phyloP scores from a whole-genome alignment of 2,888 invertebrate species.

The Drosophila ezoana region DNA sequence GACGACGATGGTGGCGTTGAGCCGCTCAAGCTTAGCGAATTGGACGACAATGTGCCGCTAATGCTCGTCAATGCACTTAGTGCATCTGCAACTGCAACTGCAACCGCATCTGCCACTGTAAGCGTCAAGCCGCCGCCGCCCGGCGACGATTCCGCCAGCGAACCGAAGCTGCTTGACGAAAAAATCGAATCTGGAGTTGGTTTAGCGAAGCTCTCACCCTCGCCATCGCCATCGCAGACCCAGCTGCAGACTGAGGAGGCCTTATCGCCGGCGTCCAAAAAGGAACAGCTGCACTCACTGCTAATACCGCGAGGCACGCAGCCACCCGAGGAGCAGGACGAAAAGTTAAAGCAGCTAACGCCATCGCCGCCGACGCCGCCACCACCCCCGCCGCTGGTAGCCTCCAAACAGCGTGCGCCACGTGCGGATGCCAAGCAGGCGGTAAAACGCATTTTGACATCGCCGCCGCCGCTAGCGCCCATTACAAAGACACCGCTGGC shows the following conservation, averaged over 20 bases:
- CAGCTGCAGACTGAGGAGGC: not conserved
- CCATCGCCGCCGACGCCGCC: not conserved
- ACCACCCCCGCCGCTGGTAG: conserved; percentile 5
- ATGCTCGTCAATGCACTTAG: conserved; percentile 40
- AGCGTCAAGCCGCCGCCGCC: not conserved
- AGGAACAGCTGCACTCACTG: conserved; percentile 29
- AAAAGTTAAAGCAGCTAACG: not conserved
- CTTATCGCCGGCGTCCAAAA: not conserved
- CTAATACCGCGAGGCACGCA: conserved; percentile 28
- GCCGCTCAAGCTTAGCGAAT: conserved; percentile 63
- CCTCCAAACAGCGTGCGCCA: conserved; percentile 12
- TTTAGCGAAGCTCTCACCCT: not conserved
- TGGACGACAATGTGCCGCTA: conserved; percentile 56
- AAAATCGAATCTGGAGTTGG: not conserved
- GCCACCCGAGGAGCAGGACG: not conserved
- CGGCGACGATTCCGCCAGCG: not conserved
- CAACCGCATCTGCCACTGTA: not conserved
- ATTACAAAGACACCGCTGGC: not conserved
- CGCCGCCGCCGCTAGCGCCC: conserved; percentile 60
- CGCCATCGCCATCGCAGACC: conserved; percentile 5
- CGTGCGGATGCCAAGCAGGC: conserved; percentile 17
- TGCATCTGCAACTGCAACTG: not conserved
- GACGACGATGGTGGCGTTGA: conserved; percentile 61
- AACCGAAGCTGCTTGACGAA: conserved; percentile 2
- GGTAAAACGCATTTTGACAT: conserved; percentile 28